Percentiles rank a stretch among this genome's conserved stretches.
Evolutionary conservation across 2,797 vertebrate species (phyloP).

Genomic region (Kryptolebias ocellatus): DNA sequence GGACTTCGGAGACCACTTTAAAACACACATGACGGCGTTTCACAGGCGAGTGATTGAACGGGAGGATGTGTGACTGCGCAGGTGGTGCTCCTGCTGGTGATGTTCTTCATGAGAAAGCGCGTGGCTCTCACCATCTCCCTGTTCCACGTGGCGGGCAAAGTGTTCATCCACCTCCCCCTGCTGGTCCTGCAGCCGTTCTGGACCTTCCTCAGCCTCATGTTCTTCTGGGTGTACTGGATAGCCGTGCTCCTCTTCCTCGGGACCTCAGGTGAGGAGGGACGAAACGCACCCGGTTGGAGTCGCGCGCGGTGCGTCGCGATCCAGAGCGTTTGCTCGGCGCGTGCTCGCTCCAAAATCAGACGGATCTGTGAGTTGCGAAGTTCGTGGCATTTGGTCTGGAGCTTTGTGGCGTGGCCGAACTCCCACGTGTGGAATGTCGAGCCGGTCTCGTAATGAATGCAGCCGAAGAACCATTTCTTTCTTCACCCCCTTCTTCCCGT

Average conservation of each 20-base stretch:
- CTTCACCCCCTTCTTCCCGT: constrained; percentile 54
- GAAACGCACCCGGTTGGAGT: not conserved
- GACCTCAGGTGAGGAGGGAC: constrained; percentile 85
- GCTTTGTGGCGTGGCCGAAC: constrained; percentile 46
- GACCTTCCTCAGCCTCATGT: constrained; percentile 94
- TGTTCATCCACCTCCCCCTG: constrained; percentile 93
- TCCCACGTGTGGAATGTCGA: constrained; percentile 65
- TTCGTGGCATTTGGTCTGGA: constrained; percentile 50
- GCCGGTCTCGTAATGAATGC: constrained; percentile 51
- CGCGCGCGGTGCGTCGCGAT: not conserved
- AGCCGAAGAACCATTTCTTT: constrained; percentile 58
- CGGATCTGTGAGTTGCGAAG: not conserved
- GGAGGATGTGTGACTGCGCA: constrained; percentile 51
- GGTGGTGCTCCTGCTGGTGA: constrained; percentile 92
- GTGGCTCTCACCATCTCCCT: constrained; percentile 95
- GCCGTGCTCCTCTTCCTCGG: constrained; percentile 93
- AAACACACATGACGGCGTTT: no score
- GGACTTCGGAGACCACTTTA: no score
- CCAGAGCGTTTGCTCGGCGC: not conserved
- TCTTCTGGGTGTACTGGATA: constrained; percentile 98
- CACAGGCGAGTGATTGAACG: no score
- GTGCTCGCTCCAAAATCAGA: not conserved
- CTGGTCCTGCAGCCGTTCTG: constrained; percentile 95
- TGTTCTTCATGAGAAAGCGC: constrained; percentile 95
- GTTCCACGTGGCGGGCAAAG: constrained; percentile 96